These are phyloP conservation scores for Forbesichthys papilliferus DNA, from an alignment of 2,113 vertebrate species.

Conservation along the genomic window DNA sequence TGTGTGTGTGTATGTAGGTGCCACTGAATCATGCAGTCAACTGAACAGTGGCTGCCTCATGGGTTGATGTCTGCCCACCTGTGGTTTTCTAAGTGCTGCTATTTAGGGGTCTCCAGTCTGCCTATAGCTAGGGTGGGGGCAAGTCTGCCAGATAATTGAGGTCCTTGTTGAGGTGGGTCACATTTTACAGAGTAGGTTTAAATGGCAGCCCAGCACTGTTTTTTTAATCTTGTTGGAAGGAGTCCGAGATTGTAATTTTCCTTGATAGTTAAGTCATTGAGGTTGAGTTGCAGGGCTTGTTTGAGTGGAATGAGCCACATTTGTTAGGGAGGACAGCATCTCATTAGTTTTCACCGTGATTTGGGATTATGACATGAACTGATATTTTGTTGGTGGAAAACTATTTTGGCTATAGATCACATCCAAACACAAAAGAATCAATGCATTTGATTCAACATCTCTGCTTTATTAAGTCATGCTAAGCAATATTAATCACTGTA, in stretches of 20 bases:
- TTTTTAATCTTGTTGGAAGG: slow-evolving; percentile 20
- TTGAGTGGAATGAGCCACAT: slow-evolving; percentile 41
- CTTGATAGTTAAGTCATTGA: slow-evolving; percentile 57
- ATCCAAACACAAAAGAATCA: background rate
- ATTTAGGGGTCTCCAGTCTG: slow-evolving; percentile 59
- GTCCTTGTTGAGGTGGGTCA: slow-evolving; percentile 52
- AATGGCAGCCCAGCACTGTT: slow-evolving; percentile 26
- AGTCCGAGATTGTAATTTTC: slow-evolving; percentile 52
- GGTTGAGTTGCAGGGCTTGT: slow-evolving; percentile 50
- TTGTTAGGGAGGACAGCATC: slow-evolving; percentile 50
- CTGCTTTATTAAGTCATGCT: too few relatives aligned
- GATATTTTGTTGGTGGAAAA: too few relatives aligned
- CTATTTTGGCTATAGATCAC: background rate
- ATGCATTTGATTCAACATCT: too few relatives aligned
- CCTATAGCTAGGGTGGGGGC: slow-evolving; percentile 32
- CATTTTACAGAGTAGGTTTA: slow-evolving; percentile 42
- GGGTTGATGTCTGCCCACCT: slow-evolving; percentile 51
- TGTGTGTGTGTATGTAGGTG: background rate
- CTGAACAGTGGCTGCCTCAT: slow-evolving; percentile 40
- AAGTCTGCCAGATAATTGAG: slow-evolving; percentile 53
- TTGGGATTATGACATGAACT: slow-evolving; percentile 57
- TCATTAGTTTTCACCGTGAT: slow-evolving; percentile 58
- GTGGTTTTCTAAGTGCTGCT: slow-evolving; percentile 53
- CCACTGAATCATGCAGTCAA: slow-evolving; percentile 39
- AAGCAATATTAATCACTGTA: too few relatives aligned